Base-by-base conservation (phyloP, 2,797 vertebrate species). In the Platalea minor region DNA sequence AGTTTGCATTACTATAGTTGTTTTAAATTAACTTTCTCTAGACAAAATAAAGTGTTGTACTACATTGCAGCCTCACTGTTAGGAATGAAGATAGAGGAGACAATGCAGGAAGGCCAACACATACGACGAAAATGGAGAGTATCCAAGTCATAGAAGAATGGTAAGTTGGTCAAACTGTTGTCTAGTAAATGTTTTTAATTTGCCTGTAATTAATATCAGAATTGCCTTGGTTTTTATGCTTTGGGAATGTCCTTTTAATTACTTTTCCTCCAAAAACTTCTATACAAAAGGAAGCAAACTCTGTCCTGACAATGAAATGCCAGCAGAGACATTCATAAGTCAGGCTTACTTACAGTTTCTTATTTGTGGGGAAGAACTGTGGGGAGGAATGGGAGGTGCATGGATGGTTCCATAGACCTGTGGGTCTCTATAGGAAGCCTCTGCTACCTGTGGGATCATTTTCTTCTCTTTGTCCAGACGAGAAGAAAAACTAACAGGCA, bases 31-130 rank as follows among this genome's bases (percentile, higher is more conserved):
- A 96, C 95, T 96, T 98, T 95, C 95, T 96, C 91, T 97, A 96
- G 97, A 98, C 97, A 98, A 97, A 98, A 98, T 97, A 97, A 98
- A 98, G 95, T 98, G 96, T 98, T 98, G 65, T 98, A 94, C 97
- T 98, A 96, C 97, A 93, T 98, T 98, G 83, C 98, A 98, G 98
- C 98, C 98, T 98, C 98, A 98, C 98, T 93, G 98, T 97, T 97
- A 99, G 99, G 99, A 99, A 99, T 97, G 99, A 99, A 98, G 99
- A 99, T 91, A 98, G 98, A 97, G 98, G 98, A 88, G 99, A 99
- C 94, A 98, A 91, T 96, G 97, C 98, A 51, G 99, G 99, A 96
- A 98, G 98, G 57, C 98, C 99, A 93, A 97, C 98, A 33, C 99
- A 98, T 91, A 99, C 99, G 24, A 98, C 98, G 56, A 99, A 99